A percentile compares a stretch with the other conserved stretches of the same genome.
These are phyloP conservation scores for Leucosticte australis DNA, from an alignment of 2,113 vertebrate genomes.

Conservation along the genomic window DNA sequence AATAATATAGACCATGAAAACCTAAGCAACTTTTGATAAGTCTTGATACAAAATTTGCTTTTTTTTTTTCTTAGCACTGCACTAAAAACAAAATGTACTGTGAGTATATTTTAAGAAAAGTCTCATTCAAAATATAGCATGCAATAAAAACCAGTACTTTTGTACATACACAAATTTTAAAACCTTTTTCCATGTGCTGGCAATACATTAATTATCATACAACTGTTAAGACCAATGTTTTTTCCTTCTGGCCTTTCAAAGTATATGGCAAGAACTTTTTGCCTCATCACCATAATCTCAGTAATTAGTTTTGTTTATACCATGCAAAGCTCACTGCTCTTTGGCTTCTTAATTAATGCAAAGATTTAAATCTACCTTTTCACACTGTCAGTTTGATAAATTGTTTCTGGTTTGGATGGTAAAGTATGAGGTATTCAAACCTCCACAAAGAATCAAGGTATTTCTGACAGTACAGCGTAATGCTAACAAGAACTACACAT, in stretches of 20 bases:
- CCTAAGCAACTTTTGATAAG: not conserved
- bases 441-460: not conserved
- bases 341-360: not conserved
- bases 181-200: not conserved
- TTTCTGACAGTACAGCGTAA: not conserved
- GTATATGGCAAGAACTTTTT: not conserved
- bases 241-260: not conserved
- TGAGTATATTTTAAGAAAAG: accelerated
- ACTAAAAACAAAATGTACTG: not conserved
- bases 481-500: not conserved
- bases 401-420: not conserved
- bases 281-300: not conserved
- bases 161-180: not conserved
- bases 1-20: not conserved
- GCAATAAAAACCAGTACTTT: not conserved
- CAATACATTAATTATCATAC: not conserved
- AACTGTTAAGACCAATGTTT: not conserved
- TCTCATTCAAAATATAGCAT: not conserved
- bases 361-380: not conserved
- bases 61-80: not conserved
- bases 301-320: not conserved
- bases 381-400: not conserved
- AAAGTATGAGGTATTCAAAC: not conserved
- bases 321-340: not conserved
- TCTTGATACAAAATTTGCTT: not conserved